Conservation (phyloP, 2,888 invertebrate genomes). For the Campoletis raptor region DNA sequence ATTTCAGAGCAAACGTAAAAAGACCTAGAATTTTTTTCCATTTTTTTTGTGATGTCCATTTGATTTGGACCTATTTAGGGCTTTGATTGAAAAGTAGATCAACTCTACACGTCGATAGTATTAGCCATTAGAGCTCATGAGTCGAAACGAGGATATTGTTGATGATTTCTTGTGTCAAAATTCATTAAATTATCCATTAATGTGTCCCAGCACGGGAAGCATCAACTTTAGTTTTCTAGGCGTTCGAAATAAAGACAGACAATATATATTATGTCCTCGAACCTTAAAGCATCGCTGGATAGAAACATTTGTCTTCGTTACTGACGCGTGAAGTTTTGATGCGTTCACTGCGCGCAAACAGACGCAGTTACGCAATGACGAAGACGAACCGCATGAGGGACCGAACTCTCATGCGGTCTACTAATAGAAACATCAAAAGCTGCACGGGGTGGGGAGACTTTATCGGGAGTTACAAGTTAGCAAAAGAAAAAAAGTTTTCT, state of each 20-base stretch:
- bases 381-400: slow-evolving; percentile 39
- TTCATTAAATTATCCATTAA: neutral
- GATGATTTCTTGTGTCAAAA: neutral
- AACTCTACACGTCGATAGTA: neutral
- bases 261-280: slow-evolving; percentile 22
- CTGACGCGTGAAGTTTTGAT: slow-evolving; percentile 63
- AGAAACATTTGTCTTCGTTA: slow-evolving; percentile 66
- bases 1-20: neutral
- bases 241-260: neutral
- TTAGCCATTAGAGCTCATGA: neutral
- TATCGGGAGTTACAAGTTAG: slow-evolving; percentile 30
- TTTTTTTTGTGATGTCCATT: neutral
- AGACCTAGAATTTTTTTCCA: neutral
- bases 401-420: slow-evolving; percentile 49
- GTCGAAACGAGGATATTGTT: neutral
- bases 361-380: slow-evolving; percentile 66
- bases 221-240: neutral
- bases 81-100: neutral
- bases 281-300: slow-evolving; percentile 42
- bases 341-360: slow-evolving; percentile 40
- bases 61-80: neutral
- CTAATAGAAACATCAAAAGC: slow-evolving; percentile 65
- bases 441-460: neutral
- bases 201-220: neutral
- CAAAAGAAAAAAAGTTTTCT: neutral